Conservation (phyloP, 2,888 invertebrate genomes). For the Agrypnus murinus region DNA sequence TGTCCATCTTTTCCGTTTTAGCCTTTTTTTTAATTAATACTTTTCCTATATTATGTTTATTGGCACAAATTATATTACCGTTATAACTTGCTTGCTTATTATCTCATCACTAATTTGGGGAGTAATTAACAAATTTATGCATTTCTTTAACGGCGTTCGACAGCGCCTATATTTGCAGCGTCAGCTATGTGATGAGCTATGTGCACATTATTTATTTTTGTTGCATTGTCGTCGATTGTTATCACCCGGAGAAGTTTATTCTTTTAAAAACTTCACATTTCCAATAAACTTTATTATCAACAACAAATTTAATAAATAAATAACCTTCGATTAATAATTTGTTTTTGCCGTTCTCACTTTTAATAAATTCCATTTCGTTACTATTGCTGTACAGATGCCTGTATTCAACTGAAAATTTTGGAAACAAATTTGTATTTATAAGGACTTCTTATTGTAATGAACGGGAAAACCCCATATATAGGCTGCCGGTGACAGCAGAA, state of each 20-base stretch:
- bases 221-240: constrained; percentile 22
- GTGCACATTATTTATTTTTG: no score
- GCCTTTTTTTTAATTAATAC: no score
- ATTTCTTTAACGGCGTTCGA: no score
- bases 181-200: no score
- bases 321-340: constrained; percentile 14
- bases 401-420: constrained; percentile 9
- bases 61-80: no score
- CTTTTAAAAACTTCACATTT: constrained; percentile 17
- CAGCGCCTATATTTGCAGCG: constrained; percentile 13
- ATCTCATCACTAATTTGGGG: no score
- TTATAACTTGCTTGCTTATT: no score
- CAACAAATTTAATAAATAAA: constrained; percentile 20
- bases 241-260: constrained; percentile 13
- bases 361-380: constrained; percentile 13
- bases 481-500: no score
- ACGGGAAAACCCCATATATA: no score
- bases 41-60: no score
- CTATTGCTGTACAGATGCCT: constrained; percentile 10
- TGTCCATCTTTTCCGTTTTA: no score
- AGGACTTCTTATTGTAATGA: constrained; percentile 6
- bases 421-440: constrained; percentile 7
- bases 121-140: no score
- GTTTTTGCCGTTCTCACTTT: constrained; percentile 15
- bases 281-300: constrained; percentile 21